A percentile compares a stretch with the other conserved stretches of the same genome.
These are phyloP conservation scores for Mustelus asterias DNA, from an alignment of 2,113 vertebrate genomes.

Conservation along the genomic window DNA sequence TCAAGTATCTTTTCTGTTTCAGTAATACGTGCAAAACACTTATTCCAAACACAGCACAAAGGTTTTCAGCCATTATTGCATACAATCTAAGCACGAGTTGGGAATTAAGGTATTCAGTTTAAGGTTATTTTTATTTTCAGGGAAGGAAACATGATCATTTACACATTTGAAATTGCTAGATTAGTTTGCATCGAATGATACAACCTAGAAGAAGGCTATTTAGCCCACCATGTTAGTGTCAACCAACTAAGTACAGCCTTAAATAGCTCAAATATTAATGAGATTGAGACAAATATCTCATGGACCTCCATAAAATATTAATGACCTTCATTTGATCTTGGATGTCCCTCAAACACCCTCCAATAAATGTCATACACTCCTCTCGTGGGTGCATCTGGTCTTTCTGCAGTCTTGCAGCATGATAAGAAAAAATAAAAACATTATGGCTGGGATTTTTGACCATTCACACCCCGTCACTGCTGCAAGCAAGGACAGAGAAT, in stretches of 20 bases:
- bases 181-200: not conserved
- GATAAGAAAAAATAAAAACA: not conserved
- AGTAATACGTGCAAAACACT: not conserved
- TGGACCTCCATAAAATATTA: not conserved
- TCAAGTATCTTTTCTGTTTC: not conserved
- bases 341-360: not conserved
- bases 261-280: not conserved
- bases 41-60: not conserved
- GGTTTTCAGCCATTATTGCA: not conserved
- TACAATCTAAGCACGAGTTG: not conserved
- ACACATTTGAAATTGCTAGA: not conserved
- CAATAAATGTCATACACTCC: not conserved
- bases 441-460: too few relatives aligned
- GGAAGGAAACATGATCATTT: not conserved
- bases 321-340: not conserved
- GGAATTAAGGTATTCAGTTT: not conserved
- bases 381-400: not conserved
- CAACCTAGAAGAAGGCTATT: not conserved
- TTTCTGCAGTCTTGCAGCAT: not conserved
- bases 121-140: not conserved
- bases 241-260: not conserved
- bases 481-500: too few relatives aligned
- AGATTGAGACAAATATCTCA: not conserved
- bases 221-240: not conserved
- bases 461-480: too few relatives aligned